Conservation (phyloP, 1,140 invertebrate species). For the Agraylea sexmaculata region DNA sequence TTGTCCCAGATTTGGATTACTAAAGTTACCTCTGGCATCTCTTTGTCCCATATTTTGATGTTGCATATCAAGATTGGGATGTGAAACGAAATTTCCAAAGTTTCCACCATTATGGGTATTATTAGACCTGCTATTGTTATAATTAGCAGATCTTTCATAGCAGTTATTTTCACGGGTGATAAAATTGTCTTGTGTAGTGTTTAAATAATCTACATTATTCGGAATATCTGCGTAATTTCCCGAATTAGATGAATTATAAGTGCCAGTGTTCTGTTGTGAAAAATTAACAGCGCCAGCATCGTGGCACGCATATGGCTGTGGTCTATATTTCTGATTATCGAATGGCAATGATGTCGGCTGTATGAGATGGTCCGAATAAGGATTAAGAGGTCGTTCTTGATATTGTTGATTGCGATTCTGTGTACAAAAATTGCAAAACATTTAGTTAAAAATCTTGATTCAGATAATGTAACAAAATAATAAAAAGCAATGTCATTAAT, state of each 20-base stretch:
- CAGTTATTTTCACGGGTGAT: constrained; percentile 16
- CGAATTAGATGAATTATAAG: constrained; percentile 22
- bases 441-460: not conserved
- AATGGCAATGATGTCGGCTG: constrained; percentile 16
- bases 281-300: constrained; percentile 12
- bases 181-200: constrained; percentile 15
- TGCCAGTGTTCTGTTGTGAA: constrained; percentile 20
- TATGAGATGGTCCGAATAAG: constrained; percentile 15
- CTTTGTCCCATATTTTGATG: constrained; percentile 10
- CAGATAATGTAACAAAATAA: not conserved
- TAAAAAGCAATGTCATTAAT: not conserved
- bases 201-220: constrained; percentile 12
- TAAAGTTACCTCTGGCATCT: constrained; percentile 16
- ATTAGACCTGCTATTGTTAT: constrained; percentile 3
- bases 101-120: constrained; percentile 9
- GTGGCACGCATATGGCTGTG: constrained; percentile 11
- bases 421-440: constrained; percentile 3
- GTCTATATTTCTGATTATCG: constrained; percentile 13
- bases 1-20: constrained; percentile 19
- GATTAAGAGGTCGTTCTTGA: constrained; percentile 19
- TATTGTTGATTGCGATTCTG: constrained; percentile 20
- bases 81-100: constrained; percentile 17
- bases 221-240: constrained; percentile 21
- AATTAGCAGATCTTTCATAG: constrained; percentile 14
- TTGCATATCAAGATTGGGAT: constrained; percentile 21